phyloP scores from a whole-genome alignment of 2,888 invertebrate genomes.

The Epirrhoe alternata region DNA sequence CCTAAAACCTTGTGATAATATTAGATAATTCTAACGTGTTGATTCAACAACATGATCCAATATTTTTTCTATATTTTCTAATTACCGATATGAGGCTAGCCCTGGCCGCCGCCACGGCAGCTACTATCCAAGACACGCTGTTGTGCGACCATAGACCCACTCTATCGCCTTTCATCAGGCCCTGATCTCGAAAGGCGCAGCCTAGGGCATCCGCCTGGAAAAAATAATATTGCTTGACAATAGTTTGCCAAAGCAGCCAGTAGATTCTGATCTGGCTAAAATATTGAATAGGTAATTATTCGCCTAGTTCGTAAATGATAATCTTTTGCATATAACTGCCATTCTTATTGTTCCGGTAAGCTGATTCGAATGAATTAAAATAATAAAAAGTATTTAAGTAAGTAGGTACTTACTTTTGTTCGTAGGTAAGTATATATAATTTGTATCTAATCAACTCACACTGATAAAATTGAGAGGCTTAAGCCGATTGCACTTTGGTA shows the following conservation, averaged over 20 bases:
- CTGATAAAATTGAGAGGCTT: no score
- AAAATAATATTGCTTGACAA: neutral
- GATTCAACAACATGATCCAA: no score
- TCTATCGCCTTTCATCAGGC: slow-evolving; percentile 90
- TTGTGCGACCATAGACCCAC: slow-evolving; percentile 95
- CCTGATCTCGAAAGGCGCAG: slow-evolving; percentile 89
- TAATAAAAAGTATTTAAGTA: neutral
- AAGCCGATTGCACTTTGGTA: no score
- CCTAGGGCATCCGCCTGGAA: slow-evolving; percentile 89
- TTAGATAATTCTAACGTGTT: neutral
- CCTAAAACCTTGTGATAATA: slow-evolving; percentile 72
- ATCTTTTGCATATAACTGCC: no score
- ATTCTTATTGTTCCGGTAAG: no score
- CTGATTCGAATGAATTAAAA: no score
- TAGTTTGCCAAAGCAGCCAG: neutral
- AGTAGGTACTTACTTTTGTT: no score
- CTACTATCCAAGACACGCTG: slow-evolving; percentile 89
- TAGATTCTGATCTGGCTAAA: no score
- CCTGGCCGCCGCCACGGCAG: slow-evolving; percentile 89
- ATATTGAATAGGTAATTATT: no score
- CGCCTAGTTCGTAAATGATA: no score
- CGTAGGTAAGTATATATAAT: no score
- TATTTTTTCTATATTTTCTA: neutral
- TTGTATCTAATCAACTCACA: no score
- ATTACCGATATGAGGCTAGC: slow-evolving; percentile 89